These are phyloP conservation scores for Pharmacophagus antenor DNA, from an alignment of 2,888 invertebrate genomes.

Conservation along the genomic window DNA sequence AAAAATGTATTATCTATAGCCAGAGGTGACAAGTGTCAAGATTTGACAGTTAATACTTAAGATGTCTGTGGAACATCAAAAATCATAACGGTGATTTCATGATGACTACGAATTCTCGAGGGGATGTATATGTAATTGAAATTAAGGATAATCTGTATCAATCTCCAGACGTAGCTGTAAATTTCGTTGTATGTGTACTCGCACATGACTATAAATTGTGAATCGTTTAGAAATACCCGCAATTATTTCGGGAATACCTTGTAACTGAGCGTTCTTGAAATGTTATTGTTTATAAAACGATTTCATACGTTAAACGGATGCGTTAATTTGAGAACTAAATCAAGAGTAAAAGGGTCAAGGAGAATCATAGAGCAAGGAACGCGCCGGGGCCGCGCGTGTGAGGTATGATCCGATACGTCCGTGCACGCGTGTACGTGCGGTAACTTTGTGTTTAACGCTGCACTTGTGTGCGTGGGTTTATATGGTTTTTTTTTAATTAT, in stretches of 20 bases:
- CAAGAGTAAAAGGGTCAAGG: conserved; percentile 20
- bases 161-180: not conserved
- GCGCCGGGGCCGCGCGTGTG: conserved; percentile 13
- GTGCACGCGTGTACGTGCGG: not conserved
- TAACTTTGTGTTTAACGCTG: not conserved
- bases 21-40: not conserved
- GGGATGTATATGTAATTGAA: not conserved
- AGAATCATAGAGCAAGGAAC: conserved; percentile 7
- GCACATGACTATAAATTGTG: too few relatives aligned
- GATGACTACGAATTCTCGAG: not conserved
- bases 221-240: not conserved
- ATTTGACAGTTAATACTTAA: conserved; percentile 15
- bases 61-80: conserved; percentile 5
- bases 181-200: not conserved
- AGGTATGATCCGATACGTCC: not conserved
- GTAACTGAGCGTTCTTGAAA: conserved; percentile 7
- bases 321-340: conserved; percentile 1
- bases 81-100: not conserved
- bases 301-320: conserved; percentile 17
- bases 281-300: conserved; percentile 18
- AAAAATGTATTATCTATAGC: not conserved
- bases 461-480: not conserved
- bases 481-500: too few relatives aligned
- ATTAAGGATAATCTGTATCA: not conserved
- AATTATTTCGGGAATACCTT: not conserved